A percentile compares a stretch with the other conserved stretches of the same genome.
phyloP scores from a whole-genome alignment of 2,888 invertebrate genomes.

The Philhelius pedissequus region DNA sequence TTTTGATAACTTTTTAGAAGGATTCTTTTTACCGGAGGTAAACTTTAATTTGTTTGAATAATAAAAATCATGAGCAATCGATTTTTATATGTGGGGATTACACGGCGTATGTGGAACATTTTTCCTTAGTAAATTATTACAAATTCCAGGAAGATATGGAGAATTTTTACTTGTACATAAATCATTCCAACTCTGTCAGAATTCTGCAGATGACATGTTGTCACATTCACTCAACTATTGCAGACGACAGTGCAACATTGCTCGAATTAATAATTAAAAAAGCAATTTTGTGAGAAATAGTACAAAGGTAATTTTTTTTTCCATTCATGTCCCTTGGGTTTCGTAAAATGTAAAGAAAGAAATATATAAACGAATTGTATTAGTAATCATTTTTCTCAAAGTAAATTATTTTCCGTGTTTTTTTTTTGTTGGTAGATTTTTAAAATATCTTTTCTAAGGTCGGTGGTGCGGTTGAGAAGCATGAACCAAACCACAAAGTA shows the following conservation, averaged over 20 bases:
- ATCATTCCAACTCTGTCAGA: not conserved
- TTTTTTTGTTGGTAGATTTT: not conserved
- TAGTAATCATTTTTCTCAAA: not conserved
- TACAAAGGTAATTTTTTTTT: too few species aligned
- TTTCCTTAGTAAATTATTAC: not conserved
- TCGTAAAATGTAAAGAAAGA: too few species aligned
- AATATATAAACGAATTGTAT: not conserved
- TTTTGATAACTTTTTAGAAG: not conserved
- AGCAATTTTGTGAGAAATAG: not conserved
- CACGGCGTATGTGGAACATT: constrained; percentile 8
- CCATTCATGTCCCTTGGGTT: too few species aligned
- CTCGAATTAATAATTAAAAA: constrained; percentile 22
- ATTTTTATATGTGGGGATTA: not conserved
- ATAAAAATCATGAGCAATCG: not conserved
- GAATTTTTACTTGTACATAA: not conserved
- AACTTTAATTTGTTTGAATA: not conserved
- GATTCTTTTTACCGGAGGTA: not conserved
- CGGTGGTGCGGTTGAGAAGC: not conserved
- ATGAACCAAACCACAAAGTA: too few species aligned
- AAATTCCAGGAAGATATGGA: not conserved
- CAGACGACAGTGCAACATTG: not conserved
- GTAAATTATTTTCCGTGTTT: not conserved
- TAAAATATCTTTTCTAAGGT: too few species aligned
- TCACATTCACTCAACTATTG: not conserved
- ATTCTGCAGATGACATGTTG: not conserved